These are phyloP conservation scores for Thermophis baileyi DNA, from an alignment of 2,113 vertebrate genomes.

Conservation along the genomic window DNA sequence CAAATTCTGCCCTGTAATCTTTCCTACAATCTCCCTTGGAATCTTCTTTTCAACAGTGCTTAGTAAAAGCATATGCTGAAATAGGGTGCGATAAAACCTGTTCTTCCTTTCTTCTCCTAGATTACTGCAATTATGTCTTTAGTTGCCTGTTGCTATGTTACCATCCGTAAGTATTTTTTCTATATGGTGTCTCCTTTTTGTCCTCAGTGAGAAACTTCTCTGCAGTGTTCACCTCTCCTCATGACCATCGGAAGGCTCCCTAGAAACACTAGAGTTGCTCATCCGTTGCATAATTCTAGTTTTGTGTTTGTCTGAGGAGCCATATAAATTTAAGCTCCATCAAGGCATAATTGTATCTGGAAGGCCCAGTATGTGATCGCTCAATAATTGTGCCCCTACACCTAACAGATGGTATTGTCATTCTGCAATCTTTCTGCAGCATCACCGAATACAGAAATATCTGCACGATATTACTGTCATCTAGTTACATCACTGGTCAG, in stretches of 20 bases:
- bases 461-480: not conserved
- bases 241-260: not conserved
- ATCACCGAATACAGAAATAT: not conserved
- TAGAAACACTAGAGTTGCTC: not conserved
- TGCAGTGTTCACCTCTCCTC: not conserved
- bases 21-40: not conserved
- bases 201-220: not conserved
- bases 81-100: not conserved
- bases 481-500: not conserved
- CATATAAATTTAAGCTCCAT: not conserved
- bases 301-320: not conserved
- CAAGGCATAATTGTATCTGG: not conserved
- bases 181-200: not conserved
- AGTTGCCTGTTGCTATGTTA: not conserved
- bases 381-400: not conserved
- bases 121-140: not conserved
- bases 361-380: not conserved
- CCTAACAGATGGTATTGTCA: not conserved
- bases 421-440: not conserved
- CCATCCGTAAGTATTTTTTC: not conserved
- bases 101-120: not conserved
- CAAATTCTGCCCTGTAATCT: not conserved
- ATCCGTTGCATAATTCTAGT: not conserved
- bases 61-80: not conserved
- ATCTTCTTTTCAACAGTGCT: not conserved